These are phyloP conservation scores for Camptogramma bilineatum DNA, from an alignment of 2,888 invertebrate genomes.

Conservation along the genomic window DNA sequence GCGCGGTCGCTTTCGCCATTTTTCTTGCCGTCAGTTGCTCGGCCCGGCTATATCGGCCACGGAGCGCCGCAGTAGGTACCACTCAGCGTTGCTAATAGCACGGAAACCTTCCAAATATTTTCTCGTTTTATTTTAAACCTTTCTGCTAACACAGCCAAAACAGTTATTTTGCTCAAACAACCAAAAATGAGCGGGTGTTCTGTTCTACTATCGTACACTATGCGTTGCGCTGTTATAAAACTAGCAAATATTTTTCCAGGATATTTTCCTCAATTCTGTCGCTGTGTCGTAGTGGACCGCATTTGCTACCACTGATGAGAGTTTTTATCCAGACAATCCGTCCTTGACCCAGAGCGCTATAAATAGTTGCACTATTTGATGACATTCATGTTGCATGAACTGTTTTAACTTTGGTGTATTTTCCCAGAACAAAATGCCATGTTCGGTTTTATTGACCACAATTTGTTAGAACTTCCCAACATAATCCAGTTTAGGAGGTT, in stretches of 20 bases:
- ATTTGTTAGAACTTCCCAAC: slow-evolving; percentile 1
- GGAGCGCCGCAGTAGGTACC: background rate
- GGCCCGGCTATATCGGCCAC: background rate
- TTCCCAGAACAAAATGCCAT: background rate
- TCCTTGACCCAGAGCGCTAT: background rate
- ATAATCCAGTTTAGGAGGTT: slow-evolving; percentile 3
- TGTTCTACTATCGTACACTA: background rate
- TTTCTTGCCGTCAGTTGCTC: slow-evolving; percentile 11
- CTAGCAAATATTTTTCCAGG: background rate
- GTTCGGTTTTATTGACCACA: background rate
- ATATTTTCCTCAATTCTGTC: background rate
- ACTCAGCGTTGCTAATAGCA: background rate
- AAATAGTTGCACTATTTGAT: background rate
- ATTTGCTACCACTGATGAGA: background rate
- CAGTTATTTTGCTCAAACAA: slow-evolving; percentile 1
- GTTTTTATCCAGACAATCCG: background rate
- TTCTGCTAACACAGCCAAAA: slow-evolving; percentile 2
- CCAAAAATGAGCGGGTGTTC: slow-evolving; percentile 6
- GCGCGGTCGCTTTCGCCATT: slow-evolving; percentile 13
- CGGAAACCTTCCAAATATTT: slow-evolving; percentile 10
- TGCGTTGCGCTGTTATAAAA: background rate
- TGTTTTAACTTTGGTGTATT: background rate
- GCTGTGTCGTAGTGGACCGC: background rate
- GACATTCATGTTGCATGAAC: background rate
- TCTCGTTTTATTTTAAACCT: slow-evolving; percentile 13